Conservation (phyloP, 2,797 vertebrate species). For the Anguilla megastoma region DNA sequence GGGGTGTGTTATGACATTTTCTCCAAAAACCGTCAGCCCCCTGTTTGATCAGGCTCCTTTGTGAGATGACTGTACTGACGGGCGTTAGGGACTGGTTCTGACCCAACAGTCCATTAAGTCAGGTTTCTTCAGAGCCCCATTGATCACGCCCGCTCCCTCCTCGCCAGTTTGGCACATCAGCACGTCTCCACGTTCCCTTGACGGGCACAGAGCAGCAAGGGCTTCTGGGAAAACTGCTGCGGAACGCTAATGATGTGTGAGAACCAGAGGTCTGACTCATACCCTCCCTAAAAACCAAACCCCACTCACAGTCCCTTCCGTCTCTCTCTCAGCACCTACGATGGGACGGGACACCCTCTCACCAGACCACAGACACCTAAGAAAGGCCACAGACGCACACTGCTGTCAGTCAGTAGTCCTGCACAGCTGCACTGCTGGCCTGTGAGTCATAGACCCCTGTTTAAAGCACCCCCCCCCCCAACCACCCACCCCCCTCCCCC, state of each 20-base stretch:
- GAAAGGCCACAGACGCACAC: background rate
- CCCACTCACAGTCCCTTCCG: background rate
- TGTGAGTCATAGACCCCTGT: background rate
- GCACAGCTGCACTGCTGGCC: background rate
- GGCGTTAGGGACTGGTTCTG: background rate
- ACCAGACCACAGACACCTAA: background rate
- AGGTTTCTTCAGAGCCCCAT: background rate
- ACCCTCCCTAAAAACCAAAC: background rate
- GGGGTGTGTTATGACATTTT: background rate
- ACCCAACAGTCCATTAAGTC: background rate
- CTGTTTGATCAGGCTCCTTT: background rate
- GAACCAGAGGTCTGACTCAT: background rate
- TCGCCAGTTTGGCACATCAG: background rate
- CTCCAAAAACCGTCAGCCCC: background rate
- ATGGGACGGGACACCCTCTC: background rate
- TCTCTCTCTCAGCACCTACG: background rate
- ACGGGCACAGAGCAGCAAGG: background rate
- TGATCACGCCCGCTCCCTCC: background rate
- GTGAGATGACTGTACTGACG: background rate
- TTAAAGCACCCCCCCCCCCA: conserved; percentile 34
- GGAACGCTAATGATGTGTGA: background rate
- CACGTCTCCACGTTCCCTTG: background rate
- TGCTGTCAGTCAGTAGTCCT: background rate
- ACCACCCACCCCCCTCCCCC: conserved; percentile 39
- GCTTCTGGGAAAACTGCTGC: background rate